These are phyloP conservation scores for Alethe diademata DNA, from an alignment of 2,113 vertebrate genomes.

Conservation along the genomic window DNA sequence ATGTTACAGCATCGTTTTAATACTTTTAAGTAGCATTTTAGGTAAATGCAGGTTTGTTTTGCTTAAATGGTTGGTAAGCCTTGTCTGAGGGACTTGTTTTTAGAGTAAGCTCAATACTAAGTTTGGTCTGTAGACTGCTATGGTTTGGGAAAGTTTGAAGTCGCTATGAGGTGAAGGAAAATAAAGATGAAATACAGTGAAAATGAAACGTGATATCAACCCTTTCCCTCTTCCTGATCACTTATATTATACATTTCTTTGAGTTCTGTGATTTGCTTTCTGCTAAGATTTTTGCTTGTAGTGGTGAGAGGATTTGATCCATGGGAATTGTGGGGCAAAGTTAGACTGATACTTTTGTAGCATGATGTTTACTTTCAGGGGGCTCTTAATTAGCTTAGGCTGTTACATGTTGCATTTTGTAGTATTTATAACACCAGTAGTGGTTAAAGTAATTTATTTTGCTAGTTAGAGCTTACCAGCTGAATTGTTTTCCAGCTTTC, in stretches of 20 bases:
- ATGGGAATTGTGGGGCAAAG: not conserved
- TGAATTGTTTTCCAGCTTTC: not conserved
- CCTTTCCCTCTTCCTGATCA: fast-evolving
- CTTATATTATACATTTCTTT: not conserved
- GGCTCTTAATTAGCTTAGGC: not conserved
- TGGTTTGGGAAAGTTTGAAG: not conserved
- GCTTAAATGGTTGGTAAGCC: not conserved
- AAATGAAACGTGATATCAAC: not conserved
- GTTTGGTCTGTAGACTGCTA: not conserved
- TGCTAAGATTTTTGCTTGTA: not conserved
- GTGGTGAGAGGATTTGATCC: not conserved
- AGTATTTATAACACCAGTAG: not conserved
- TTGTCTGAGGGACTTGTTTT: not conserved
- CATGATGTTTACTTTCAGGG: not conserved
- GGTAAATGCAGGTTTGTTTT: not conserved
- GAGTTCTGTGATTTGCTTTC: not conserved
- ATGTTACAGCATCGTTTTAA: not conserved
- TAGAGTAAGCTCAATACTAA: not conserved
- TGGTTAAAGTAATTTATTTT: not conserved
- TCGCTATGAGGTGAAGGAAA: not conserved
- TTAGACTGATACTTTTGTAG: not conserved
- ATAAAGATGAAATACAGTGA: not conserved
- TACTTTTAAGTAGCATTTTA: not conserved
- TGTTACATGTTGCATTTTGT: not conserved
- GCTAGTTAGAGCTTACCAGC: not conserved